These are phyloP conservation scores for Apteryx owenii DNA, from an alignment of 2,113 vertebrate species.

Conservation along the genomic window DNA sequence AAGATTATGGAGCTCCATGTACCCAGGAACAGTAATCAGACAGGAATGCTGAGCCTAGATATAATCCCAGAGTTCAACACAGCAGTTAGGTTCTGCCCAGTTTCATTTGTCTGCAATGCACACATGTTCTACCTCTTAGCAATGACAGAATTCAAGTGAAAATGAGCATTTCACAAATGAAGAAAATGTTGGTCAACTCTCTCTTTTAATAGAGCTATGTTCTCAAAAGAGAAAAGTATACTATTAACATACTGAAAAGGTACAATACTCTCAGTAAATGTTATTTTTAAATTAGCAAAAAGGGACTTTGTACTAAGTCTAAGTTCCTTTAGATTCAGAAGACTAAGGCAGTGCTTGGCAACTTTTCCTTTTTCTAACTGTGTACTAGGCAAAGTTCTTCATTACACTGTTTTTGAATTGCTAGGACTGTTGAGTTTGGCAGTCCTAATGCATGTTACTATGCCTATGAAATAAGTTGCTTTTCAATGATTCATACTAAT, in stretches of 20 bases:
- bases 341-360: not conserved
- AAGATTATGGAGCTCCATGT: too few relatives aligned
- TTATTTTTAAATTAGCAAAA: not conserved
- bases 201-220: not conserved
- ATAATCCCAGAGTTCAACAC: too few relatives aligned
- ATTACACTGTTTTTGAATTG: constrained; percentile 10
- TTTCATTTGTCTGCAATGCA: too few relatives aligned
- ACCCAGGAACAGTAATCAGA: too few relatives aligned
- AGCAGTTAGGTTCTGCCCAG: too few relatives aligned
- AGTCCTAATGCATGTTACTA: constrained; percentile 4
- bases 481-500: constrained; percentile 35
- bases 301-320: not conserved
- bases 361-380: not conserved
- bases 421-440: not conserved
- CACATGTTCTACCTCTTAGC: not conserved
- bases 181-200: not conserved
- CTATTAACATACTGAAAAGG: not conserved
- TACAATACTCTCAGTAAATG: not conserved
- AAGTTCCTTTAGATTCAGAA: not conserved
- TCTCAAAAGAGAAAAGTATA: not conserved
- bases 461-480: constrained; percentile 36
- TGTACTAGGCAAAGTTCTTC: not conserved
- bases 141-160: not conserved
- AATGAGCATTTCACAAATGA: not conserved
- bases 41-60: too few relatives aligned